Evolutionary conservation across 2,113 vertebrate species (phyloP).

Genomic region (Bambusicola thoracicus): DNA sequence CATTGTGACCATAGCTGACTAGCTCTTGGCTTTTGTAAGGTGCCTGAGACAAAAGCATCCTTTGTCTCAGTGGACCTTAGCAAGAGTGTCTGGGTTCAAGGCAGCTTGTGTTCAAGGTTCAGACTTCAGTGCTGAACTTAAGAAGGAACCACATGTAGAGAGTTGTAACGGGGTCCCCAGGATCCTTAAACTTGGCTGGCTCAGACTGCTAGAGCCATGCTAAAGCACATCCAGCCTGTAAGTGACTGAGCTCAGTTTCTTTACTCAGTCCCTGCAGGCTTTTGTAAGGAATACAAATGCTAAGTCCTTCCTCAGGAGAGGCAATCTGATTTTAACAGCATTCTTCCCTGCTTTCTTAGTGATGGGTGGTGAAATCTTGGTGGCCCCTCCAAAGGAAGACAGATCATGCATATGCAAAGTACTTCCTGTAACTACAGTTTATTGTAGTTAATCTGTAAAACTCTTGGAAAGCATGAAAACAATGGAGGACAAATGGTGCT

Average conservation of each 20-base stretch:
- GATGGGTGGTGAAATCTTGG: not conserved
- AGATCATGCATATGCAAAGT: constrained; percentile 21
- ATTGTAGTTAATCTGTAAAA: not conserved
- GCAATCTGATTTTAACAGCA: not conserved
- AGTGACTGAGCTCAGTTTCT: not conserved
- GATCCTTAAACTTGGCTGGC: not conserved
- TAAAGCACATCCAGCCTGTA: not conserved
- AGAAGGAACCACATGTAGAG: not conserved
- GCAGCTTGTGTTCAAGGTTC: not conserved
- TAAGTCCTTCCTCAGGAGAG: not conserved
- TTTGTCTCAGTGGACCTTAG: not conserved
- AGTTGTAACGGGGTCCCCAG: not conserved
- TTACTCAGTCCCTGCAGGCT: not conserved
- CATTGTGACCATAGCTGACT: not conserved
- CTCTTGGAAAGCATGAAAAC: not conserved
- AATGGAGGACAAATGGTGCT: constrained; percentile 37
- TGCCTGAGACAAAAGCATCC: not conserved
- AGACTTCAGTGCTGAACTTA: not conserved
- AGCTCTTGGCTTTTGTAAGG: not conserved
- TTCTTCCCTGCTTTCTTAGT: not conserved
- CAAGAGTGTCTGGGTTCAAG: not conserved
- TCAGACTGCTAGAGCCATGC: not conserved
- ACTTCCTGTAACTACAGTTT: constrained; percentile 4
- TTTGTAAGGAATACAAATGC: constrained; percentile 23
- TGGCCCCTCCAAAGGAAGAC: not conserved